Evolutionary conservation across 1,140 invertebrate genomes (phyloP).

Genomic region (Dryas iulia): DNA sequence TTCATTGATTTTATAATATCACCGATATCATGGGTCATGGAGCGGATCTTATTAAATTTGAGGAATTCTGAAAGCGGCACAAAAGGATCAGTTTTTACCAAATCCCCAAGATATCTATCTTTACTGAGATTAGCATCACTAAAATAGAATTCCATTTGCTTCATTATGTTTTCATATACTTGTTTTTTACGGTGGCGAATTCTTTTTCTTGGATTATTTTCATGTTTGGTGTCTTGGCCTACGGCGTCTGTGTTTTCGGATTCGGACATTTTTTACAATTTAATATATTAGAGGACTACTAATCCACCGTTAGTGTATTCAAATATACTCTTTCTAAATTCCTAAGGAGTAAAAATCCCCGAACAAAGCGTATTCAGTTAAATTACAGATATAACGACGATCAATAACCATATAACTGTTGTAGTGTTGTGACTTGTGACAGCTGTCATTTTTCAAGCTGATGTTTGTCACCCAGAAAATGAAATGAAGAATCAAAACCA

Average conservation of each 20-base stretch:
- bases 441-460: too few relatives aligned
- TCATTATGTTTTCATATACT: slow-evolving; percentile 84
- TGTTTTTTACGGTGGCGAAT: slow-evolving; percentile 85
- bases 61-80: slow-evolving; percentile 88
- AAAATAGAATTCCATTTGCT: slow-evolving; percentile 97
- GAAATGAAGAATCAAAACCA: too few relatives aligned
- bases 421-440: too few relatives aligned
- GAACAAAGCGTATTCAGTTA: too few relatives aligned
- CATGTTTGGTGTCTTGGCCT: slow-evolving; percentile 53
- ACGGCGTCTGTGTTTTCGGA: slow-evolving; percentile 44
- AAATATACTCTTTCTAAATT: too few relatives aligned
- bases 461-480: too few relatives aligned
- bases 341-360: too few relatives aligned
- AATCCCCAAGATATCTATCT: slow-evolving; percentile 88
- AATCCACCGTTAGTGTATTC: too few relatives aligned
- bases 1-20: slow-evolving; percentile 89
- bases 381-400: too few relatives aligned
- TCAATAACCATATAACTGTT: too few relatives aligned
- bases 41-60: slow-evolving; percentile 91
- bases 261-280: slow-evolving; percentile 65
- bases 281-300: too few relatives aligned
- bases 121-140: slow-evolving; percentile 93
- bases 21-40: slow-evolving; percentile 84
- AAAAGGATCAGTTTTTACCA: slow-evolving; percentile 87
- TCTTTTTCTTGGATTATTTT: slow-evolving; percentile 54